Percentiles rank a stretch among this genome's conserved stretches.
phyloP scores from a whole-genome alignment of 2,888 invertebrate genomes.

The Orchestes rusci region DNA sequence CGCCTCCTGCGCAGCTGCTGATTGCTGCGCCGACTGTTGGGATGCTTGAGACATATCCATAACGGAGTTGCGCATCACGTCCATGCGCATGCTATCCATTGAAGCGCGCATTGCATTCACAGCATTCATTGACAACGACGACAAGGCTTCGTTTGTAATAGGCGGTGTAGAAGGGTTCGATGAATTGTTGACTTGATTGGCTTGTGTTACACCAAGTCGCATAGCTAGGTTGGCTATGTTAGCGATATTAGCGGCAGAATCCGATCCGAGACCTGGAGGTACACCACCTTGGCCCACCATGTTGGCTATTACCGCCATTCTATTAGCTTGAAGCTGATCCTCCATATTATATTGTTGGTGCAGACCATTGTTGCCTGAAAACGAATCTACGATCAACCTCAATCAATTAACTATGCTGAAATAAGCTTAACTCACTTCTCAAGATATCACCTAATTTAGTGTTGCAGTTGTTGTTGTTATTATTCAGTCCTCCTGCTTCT shows the following conservation, averaged over 20 bases:
- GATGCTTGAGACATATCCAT: slow-evolving; percentile 51
- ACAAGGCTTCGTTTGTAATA: slow-evolving; percentile 43
- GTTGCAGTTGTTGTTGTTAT: slow-evolving; percentile 62
- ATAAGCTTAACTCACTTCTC: slow-evolving; percentile 38
- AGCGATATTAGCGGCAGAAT: slow-evolving; percentile 60
- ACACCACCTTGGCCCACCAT: slow-evolving; percentile 58
- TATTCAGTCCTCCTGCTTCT: slow-evolving; percentile 63
- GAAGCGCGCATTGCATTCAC: slow-evolving; percentile 56
- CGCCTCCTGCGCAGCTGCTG: slow-evolving; percentile 42
- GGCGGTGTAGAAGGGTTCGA: slow-evolving; percentile 46
- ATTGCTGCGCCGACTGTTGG: slow-evolving; percentile 39
- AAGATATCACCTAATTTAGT: slow-evolving; percentile 49
- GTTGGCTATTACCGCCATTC: slow-evolving; percentile 66
- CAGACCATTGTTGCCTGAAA: slow-evolving; percentile 50
- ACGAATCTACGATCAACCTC: neutral
- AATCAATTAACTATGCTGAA: neutral
- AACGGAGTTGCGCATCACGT: slow-evolving; percentile 42
- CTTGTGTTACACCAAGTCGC: slow-evolving; percentile 52
- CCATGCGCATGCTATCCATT: slow-evolving; percentile 51
- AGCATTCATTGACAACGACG: slow-evolving; percentile 47
- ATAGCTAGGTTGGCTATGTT: slow-evolving; percentile 67
- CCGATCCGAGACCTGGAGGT: slow-evolving; percentile 49
- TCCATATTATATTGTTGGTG: slow-evolving; percentile 57
- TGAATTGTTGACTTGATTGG: slow-evolving; percentile 43
- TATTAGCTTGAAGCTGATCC: slow-evolving; percentile 49